Evolutionary conservation across 2,888 invertebrate genomes (phyloP).

Genomic region (Anticlea derivata): DNA sequence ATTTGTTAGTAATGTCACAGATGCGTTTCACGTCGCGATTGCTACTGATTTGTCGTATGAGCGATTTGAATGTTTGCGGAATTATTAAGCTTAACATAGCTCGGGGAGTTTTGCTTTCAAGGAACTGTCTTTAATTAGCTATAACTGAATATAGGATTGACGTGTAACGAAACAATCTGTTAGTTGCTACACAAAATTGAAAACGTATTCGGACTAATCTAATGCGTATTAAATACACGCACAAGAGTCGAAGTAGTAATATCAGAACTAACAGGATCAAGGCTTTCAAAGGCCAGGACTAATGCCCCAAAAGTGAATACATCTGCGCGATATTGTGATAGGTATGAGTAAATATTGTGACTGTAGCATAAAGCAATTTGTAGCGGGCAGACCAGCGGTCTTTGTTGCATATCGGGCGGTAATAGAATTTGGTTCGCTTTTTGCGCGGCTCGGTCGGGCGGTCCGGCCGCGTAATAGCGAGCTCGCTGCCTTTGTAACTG

Average conservation of each 20-base stretch:
- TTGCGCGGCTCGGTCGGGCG: conserved; percentile 69
- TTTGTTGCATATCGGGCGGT: conserved; percentile 82
- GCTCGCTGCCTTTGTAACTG: conserved; percentile 79
- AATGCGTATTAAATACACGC: no score
- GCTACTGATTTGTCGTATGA: conserved; percentile 28
- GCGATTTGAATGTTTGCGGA: conserved; percentile 8
- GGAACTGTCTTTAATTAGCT: not conserved
- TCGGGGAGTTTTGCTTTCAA: not conserved
- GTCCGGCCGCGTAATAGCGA: conserved; percentile 66
- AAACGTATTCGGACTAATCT: no score
- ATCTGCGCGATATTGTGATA: conserved; percentile 63
- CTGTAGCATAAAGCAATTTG: conserved; percentile 81
- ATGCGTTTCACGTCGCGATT: conserved; percentile 31
- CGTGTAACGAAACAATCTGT: no score
- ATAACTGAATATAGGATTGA: no score
- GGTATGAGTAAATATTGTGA: conserved; percentile 74
- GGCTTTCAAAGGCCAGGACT: conserved; percentile 1
- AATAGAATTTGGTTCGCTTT: conserved; percentile 83
- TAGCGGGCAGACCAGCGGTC: conserved; percentile 74
- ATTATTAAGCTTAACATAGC: not conserved
- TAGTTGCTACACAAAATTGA: no score
- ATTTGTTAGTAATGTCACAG: conserved; percentile 57
- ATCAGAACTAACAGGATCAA: conserved; percentile 7
- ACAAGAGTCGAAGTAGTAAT: no score
- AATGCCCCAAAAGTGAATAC: conserved; percentile 56